These are phyloP conservation scores for Cephus rjabovi DNA, from an alignment of 2,888 invertebrate genomes.

Conservation along the genomic window DNA sequence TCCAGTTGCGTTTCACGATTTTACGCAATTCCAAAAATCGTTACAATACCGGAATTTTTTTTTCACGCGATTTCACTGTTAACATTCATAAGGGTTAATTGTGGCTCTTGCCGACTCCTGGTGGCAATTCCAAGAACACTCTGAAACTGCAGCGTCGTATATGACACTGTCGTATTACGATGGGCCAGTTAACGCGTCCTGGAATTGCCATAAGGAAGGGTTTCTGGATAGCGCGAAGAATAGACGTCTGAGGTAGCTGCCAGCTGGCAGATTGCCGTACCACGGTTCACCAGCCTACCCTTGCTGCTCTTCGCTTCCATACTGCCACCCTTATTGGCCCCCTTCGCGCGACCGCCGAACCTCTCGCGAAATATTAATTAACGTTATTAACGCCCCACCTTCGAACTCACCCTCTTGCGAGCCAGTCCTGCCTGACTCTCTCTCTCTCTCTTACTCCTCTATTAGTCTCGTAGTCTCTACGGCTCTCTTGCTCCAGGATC, in stretches of 20 bases:
- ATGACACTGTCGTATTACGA: not conserved
- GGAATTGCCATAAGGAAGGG: not conserved
- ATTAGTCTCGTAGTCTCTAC: not conserved
- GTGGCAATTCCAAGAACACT: not conserved
- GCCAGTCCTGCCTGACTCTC: conserved; percentile 20
- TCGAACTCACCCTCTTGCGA: conserved; percentile 57
- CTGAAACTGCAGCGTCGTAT: not conserved
- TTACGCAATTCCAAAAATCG: too few relatives aligned
- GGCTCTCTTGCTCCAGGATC: not conserved
- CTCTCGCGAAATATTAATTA: conserved; percentile 73
- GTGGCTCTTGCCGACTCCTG: not conserved
- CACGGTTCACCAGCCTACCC: conserved; percentile 23
- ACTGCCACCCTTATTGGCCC: conserved; percentile 22
- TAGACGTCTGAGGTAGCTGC: conserved; percentile 40
- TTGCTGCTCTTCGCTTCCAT: conserved; percentile 21
- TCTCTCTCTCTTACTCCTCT: conserved; percentile 32
- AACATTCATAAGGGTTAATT: too few relatives aligned
- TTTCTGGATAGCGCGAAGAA: not conserved
- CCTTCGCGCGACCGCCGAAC: conserved; percentile 58
- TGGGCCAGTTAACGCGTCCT: not conserved
- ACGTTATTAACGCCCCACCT: conserved; percentile 72
- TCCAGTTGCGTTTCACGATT: too few relatives aligned
- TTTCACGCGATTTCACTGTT: too few relatives aligned
- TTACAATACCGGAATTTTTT: too few relatives aligned
- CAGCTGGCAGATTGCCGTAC: conserved; percentile 63